A percentile compares a stretch with the other conserved stretches of the same genome.
These are phyloP conservation scores for Meandrina meandrites DNA, from an alignment of 92 coral and sea anemone species.

Conservation along the genomic window DNA sequence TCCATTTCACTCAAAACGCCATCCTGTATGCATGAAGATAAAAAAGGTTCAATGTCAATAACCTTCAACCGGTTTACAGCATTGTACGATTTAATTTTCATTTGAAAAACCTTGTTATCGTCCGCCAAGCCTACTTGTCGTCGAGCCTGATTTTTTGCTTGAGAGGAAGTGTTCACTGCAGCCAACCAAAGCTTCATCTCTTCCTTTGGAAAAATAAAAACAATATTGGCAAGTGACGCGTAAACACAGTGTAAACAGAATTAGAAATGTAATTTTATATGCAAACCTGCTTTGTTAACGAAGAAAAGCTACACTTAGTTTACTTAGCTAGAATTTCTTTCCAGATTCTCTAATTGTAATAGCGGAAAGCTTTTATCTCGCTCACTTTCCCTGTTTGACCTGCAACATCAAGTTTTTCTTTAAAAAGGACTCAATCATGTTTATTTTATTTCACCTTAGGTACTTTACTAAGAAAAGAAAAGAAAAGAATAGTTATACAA, in stretches of 20 bases:
- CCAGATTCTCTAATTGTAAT: not conserved
- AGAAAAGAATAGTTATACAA: not conserved
- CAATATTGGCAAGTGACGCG: too few relatives aligned
- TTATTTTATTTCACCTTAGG: too few relatives aligned
- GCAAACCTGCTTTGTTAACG: not conserved
- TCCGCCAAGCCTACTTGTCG: constrained; percentile 68
- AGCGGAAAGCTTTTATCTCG: not conserved
- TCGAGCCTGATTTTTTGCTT: constrained; percentile 70
- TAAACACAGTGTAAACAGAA: not conserved
- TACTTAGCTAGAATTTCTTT: not conserved
- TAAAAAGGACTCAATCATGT: not conserved
- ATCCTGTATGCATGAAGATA: constrained; percentile 57
- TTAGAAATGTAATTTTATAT: too few relatives aligned
- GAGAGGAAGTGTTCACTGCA: constrained; percentile 49
- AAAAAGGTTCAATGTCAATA: too few relatives aligned
- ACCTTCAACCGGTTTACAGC: not conserved
- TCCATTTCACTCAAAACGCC: constrained; percentile 65
- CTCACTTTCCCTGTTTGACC: not conserved
- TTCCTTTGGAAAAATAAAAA: constrained; percentile 32
- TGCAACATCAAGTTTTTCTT: not conserved
- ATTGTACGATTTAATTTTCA: not conserved
- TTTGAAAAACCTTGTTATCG: constrained; percentile 30
- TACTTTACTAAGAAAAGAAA: too few relatives aligned
- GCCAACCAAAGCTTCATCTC: constrained; percentile 67
- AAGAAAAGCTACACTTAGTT: not conserved